These are phyloP conservation scores for Gobiocypris rarus DNA, from an alignment of 2,113 vertebrate genomes.

Conservation along the genomic window DNA sequence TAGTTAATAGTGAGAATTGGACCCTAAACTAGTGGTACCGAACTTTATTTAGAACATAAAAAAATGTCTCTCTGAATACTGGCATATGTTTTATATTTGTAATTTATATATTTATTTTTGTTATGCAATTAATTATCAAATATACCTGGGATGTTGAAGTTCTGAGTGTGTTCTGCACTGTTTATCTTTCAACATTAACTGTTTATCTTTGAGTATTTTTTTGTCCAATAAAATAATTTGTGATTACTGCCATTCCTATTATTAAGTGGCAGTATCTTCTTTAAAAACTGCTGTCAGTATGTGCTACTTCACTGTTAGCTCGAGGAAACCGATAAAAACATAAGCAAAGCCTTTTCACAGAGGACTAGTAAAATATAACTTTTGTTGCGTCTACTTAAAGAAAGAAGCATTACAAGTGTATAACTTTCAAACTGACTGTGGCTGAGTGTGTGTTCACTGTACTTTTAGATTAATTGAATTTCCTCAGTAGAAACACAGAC, in stretches of 20 bases:
- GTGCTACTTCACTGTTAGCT: background rate
- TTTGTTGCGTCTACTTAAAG: conserved; percentile 8
- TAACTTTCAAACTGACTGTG: conserved; percentile 15
- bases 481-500: conserved; percentile 21
- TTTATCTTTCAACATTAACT: background rate
- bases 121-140: background rate
- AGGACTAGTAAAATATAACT: conserved; percentile 10
- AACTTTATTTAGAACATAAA: too few species aligned
- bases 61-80: too few species aligned
- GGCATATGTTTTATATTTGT: too few species aligned
- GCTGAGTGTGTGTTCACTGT: conserved; percentile 1
- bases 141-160: background rate
- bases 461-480: conserved; percentile 27
- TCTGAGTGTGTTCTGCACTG: too few species aligned
- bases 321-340: background rate
- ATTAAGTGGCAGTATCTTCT: background rate
- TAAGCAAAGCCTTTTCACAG: background rate
- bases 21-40: too few species aligned
- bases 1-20: too few species aligned
- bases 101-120: background rate
- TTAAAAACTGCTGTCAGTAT: background rate
- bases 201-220: background rate
- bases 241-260: background rate
- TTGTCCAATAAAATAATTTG: background rate
- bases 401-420: conserved; percentile 19